Percentiles rank a stretch among this genome's conserved stretches.
Conservation (phyloP, 2,888 invertebrate genomes). For the Ichneumoninae sp. region DNA sequence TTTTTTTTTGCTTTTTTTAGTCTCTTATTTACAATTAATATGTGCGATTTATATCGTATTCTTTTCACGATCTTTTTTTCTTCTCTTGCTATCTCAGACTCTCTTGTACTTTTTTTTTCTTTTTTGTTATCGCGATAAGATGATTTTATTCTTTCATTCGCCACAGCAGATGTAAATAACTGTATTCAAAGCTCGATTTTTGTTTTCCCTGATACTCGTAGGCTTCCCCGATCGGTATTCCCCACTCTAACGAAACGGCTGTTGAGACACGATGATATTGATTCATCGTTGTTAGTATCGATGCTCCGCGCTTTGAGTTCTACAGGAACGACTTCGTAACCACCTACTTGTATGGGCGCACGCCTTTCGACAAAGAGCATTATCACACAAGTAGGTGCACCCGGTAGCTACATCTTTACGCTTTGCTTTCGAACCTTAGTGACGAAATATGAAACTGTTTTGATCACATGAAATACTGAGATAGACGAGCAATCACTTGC, state of each 20-base stretch:
- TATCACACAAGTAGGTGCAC: slow-evolving; percentile 81
- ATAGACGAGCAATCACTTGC: slow-evolving; percentile 3
- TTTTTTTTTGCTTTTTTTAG: slow-evolving; percentile 23
- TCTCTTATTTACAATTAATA: slow-evolving; percentile 48
- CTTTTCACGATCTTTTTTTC: slow-evolving; percentile 23
- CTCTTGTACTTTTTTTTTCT: slow-evolving; percentile 30
- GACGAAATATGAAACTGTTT: not conserved
- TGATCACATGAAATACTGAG: slow-evolving; percentile 42
- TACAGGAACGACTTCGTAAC: slow-evolving; percentile 39
- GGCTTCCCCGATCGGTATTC: slow-evolving; percentile 46
- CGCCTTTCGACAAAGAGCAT: slow-evolving; percentile 74
- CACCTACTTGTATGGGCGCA: slow-evolving; percentile 80
- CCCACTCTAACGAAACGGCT: slow-evolving; percentile 41
- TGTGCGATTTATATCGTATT: slow-evolving; percentile 30
- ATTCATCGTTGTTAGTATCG: slow-evolving; percentile 21
- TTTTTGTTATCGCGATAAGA: not conserved
- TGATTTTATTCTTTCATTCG: slow-evolving; percentile 14
- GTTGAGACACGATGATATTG: slow-evolving; percentile 46
- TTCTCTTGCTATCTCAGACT: not conserved
- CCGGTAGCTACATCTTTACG: slow-evolving; percentile 81
- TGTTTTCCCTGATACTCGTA: not conserved
- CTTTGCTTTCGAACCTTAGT: slow-evolving; percentile 59
- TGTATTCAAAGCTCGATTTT: not conserved
- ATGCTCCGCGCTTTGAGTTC: slow-evolving; percentile 33
- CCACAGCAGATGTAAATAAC: slow-evolving; percentile 31